These are phyloP conservation scores for Pygmarrhopalites habei DNA, from an alignment of 1,140 invertebrate genomes.

Conservation along the genomic window DNA sequence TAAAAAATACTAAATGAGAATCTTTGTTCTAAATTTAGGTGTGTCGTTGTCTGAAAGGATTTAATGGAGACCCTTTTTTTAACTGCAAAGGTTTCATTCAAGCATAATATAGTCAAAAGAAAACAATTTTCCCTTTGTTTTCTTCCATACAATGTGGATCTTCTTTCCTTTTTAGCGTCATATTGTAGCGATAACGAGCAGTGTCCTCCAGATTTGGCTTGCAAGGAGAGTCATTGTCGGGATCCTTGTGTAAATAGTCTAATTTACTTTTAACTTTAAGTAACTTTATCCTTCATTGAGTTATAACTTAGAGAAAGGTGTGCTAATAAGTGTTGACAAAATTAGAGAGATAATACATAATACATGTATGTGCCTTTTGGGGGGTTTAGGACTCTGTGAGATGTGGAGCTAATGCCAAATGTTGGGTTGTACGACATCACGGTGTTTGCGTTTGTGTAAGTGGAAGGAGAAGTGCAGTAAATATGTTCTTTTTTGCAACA, in stretches of 20 bases:
- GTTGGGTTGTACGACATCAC: constrained; percentile 69
- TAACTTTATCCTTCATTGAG: too few species aligned
- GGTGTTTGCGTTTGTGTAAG: constrained; percentile 66
- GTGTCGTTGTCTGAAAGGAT: constrained; percentile 66
- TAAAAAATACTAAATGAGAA: too few species aligned
- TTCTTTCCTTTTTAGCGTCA: constrained; percentile 24
- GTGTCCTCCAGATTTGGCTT: constrained; percentile 68
- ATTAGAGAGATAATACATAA: too few species aligned
- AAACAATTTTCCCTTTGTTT: not conserved
- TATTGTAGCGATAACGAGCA: constrained; percentile 55
- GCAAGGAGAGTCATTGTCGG: constrained; percentile 73
- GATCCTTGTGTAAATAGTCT: constrained; percentile 75
- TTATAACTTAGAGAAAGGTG: too few species aligned
- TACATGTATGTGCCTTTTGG: too few species aligned
- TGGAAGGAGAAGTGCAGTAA: too few species aligned
- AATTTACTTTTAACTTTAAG: too few species aligned
- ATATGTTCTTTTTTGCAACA: too few species aligned
- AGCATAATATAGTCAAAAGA: not conserved
- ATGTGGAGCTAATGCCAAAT: constrained; percentile 70
- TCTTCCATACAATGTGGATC: too few species aligned
- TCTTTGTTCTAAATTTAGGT: too few species aligned
- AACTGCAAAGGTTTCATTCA: constrained; percentile 58
- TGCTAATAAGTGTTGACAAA: too few species aligned
- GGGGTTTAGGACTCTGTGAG: too few species aligned
- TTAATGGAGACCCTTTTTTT: constrained; percentile 72